phyloP scores from a whole-genome alignment of 2,888 invertebrate genomes.

The Drosophila gaucha region DNA sequence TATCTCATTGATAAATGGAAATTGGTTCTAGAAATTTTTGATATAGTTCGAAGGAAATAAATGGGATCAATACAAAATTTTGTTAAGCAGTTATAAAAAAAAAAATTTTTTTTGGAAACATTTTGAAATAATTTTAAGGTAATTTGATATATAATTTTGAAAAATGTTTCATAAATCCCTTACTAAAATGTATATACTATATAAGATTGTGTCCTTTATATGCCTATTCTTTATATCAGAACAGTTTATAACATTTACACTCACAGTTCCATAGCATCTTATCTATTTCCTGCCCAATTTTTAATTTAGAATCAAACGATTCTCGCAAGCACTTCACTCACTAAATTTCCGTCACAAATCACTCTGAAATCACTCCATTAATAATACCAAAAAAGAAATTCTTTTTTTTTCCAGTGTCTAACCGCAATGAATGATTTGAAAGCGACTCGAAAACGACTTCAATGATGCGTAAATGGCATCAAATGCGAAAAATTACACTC shows the following conservation, averaged over 20 bases:
- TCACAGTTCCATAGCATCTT: too few species aligned
- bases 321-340: conserved; percentile 3
- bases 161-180: too few species aligned
- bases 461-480: conserved; percentile 55
- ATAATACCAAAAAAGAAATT: background rate
- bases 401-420: conserved; percentile 6
- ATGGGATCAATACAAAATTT: too few species aligned
- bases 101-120: too few species aligned
- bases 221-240: too few species aligned
- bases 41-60: background rate
- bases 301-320: background rate
- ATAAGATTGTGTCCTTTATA: too few species aligned
- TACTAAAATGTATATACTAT: too few species aligned
- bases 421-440: conserved; percentile 31
- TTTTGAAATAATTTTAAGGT: too few species aligned
- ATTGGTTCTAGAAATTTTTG: background rate
- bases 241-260: too few species aligned
- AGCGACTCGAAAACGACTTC: conserved; percentile 22
- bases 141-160: too few species aligned
- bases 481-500: conserved; percentile 60
- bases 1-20: background rate
- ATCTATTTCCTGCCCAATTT: background rate
- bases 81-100: too few species aligned
- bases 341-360: conserved; percentile 12
- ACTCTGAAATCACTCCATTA: conserved; percentile 1